Percentiles rank a stretch among this genome's conserved stretches.
phyloP scores from a whole-genome alignment of 37 sponge, comb jelly and placozoan genomes.

The Cladorhizidae sp. region DNA sequence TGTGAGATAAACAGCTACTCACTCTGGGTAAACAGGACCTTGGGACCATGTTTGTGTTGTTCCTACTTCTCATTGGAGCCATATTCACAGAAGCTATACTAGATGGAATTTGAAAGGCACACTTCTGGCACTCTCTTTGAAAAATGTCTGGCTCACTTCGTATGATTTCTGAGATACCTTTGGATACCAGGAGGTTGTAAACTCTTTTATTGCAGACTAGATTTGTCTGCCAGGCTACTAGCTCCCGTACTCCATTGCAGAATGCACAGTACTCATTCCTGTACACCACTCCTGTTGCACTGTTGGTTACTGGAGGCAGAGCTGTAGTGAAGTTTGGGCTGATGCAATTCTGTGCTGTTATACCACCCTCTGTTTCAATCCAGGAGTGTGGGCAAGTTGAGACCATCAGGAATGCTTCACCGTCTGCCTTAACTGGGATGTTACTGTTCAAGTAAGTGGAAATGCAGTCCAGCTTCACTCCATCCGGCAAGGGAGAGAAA shows the following conservation, averaged over 20 bases:
- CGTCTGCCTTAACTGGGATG: background rate
- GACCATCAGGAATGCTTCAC: constrained; percentile 6
- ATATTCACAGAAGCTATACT: too few species aligned
- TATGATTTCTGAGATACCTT: background rate
- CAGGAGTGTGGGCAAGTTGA: constrained; percentile 16
- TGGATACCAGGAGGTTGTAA: background rate
- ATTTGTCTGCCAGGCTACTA: constrained; percentile 6
- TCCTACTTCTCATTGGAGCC: background rate
- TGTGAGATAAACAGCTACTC: background rate
- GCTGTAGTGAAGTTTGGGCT: background rate
- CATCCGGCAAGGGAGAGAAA: background rate
- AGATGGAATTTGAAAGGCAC: background rate
- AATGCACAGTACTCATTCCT: constrained; percentile 30
- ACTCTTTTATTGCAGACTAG: constrained; percentile 13
- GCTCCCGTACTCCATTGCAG: background rate
- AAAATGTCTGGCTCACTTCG: background rate
- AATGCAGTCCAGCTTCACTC: background rate
- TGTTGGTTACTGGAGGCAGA: constrained; percentile 40
- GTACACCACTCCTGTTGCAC: constrained; percentile 41
- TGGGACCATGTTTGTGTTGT: background rate
- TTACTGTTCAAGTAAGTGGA: background rate
- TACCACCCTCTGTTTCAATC: background rate
- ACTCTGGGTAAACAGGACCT: constrained; percentile 6
- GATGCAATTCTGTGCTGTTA: background rate
- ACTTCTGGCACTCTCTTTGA: background rate